Conservation (phyloP, 2,888 invertebrate genomes). For the Limnephilus lunatus region DNA sequence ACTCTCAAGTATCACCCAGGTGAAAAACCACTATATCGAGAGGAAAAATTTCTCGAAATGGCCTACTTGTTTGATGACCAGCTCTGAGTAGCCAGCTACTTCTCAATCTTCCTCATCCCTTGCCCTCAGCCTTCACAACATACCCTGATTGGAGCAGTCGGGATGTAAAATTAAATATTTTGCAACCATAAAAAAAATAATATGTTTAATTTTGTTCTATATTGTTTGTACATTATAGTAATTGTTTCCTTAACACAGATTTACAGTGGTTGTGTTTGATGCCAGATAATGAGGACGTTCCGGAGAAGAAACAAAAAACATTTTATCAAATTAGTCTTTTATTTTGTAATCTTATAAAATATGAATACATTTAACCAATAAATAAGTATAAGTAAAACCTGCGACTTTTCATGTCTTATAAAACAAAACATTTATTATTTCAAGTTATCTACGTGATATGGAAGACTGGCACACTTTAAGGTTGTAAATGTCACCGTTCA, state of each 20-base stretch:
- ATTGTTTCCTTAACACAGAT: slow-evolving; percentile 73
- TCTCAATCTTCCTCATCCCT: not conserved
- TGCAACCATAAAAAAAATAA: not conserved
- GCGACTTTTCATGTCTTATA: slow-evolving; percentile 66
- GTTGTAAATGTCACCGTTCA: slow-evolving; percentile 63
- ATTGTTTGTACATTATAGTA: slow-evolving; percentile 4
- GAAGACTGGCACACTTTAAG: slow-evolving; percentile 71
- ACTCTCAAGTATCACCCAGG: not conserved
- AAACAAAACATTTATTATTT: slow-evolving; percentile 65
- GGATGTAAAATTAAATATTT: not conserved
- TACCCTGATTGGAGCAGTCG: not conserved
- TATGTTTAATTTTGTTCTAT: not conserved
- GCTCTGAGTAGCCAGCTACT: too few species aligned
- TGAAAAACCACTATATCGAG: not conserved
- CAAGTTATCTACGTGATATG: slow-evolving; percentile 72
- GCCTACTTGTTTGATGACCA: not conserved
- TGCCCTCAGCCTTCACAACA: not conserved
- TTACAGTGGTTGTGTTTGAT: slow-evolving; percentile 91
- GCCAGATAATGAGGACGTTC: slow-evolving; percentile 77
- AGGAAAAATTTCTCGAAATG: not conserved
- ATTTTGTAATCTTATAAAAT: slow-evolving; percentile 66
- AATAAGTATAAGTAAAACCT: slow-evolving; percentile 66
- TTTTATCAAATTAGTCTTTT: slow-evolving; percentile 66
- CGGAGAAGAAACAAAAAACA: slow-evolving; percentile 53
- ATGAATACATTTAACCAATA: slow-evolving; percentile 66